Evolutionary conservation across 2,797 vertebrate species (phyloP), one percentile per base, ranked within the genome.

Genomic region (Megaceryle alcyon): DNA sequence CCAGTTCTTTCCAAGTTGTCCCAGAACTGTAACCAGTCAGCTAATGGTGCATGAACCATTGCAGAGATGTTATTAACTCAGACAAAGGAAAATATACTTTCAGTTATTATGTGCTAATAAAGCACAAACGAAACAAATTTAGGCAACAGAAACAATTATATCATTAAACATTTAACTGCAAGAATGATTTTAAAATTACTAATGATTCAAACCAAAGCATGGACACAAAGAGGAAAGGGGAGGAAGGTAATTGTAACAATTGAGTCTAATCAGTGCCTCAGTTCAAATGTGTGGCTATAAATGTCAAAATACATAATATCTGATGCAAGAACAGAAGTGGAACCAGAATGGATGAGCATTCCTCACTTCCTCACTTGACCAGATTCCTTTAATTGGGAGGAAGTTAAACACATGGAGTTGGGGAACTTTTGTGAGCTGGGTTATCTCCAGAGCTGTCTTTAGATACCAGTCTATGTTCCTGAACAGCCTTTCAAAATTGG

Each of bases 281-380:
- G 53, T 96, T 93, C 63, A 86, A 81, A 90, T 66, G 53, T 0
- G 0, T 57, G 68, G 86, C 89, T 87, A 44, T 92, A 94, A 90
- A 92, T 90, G 88, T 91, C 94, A 87, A 41, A 91, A 82, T 79
- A 49, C 5, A 2, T 91, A 71, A 92, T 68, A 85, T 84, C 60
- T 92, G 56, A 88, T 90, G 85, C 68, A 94, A 59, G 59, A 86
- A 64, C 57, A 91, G 70, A 80, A 96, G 64, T 79, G 69, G 82
- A 91, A 90, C 65, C 84, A 94, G 82, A 90, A 92, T 96, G 82
- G 82, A 92, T 95, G 82, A 90, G 76, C 86, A 82, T 96, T 97
- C 83, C 86, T 95, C 64, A 63, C 63, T 91, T 80, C 77, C 78
- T 91, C 82, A 49, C 90, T 92, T 91, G 92, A 92, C 35, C 92